Conservation (phyloP, 2,797 vertebrate species). For the Brotula barbata region DNA sequence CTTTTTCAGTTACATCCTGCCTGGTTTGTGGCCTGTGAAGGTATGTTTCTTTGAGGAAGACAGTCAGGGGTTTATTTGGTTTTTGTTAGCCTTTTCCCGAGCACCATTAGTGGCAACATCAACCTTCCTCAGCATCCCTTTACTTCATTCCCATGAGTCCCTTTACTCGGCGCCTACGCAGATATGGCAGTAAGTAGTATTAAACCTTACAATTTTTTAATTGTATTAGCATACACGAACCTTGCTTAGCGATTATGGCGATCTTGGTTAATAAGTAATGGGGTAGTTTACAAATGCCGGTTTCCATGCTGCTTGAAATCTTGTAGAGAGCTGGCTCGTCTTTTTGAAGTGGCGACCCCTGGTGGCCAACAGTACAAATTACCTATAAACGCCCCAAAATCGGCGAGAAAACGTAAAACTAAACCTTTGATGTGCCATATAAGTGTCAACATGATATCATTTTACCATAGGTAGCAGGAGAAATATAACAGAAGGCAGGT, state of each 20-base stretch:
- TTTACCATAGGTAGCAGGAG: no score
- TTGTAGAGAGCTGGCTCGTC: neutral
- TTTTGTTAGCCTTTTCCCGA: conserved; percentile 20
- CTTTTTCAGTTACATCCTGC: conserved; percentile 23
- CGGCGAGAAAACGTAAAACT: neutral
- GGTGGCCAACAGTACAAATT: conserved; percentile 14
- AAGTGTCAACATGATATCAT: no score
- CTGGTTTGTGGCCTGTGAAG: neutral
- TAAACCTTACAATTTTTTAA: no score
- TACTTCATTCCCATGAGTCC: neutral
- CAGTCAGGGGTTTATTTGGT: conserved; percentile 1
- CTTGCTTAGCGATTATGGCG: neutral
- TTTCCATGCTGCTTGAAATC: conserved; percentile 10
- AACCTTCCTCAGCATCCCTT: conserved; percentile 43
- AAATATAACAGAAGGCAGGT: no score
- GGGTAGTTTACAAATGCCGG: neutral
- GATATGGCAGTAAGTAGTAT: neutral
- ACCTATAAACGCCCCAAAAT: neutral
- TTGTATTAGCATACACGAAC: no score
- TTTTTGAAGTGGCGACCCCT: conserved; percentile 24
- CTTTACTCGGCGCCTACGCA: neutral
- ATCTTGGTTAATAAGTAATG: neutral
- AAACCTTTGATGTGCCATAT: no score
- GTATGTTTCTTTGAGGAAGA: neutral
- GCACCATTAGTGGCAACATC: conserved; percentile 7